phyloP scores from a whole-genome alignment of 2,797 vertebrate genomes.

The Rhabdophis nuchalis region DNA sequence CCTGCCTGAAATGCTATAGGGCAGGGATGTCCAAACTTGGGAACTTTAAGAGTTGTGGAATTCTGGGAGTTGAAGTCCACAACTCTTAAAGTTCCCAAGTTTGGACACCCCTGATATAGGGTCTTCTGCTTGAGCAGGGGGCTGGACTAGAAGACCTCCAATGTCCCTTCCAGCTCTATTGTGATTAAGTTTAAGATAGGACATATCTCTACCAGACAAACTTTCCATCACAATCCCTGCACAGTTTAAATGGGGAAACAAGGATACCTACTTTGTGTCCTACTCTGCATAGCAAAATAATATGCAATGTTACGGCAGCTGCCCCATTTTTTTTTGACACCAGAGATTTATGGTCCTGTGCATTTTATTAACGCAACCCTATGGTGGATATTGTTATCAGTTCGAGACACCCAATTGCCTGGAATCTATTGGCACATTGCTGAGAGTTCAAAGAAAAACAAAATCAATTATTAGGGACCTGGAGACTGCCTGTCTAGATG shows the following conservation, averaged over 20 bases:
- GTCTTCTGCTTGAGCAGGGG: neutral
- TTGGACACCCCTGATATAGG: too few species aligned
- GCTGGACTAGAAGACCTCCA: neutral
- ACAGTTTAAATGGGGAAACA: neutral
- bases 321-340: neutral
- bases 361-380: neutral
- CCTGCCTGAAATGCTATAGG: neutral
- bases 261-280: neutral
- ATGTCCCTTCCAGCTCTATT: neutral
- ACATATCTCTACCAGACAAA: fast-evolving
- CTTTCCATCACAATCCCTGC: neutral
- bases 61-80: too few species aligned
- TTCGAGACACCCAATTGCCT: conserved; percentile 37
- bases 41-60: too few species aligned
- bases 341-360: neutral
- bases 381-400: conserved; percentile 14
- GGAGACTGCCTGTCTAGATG: conserved; percentile 33
- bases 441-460: conserved; percentile 35
- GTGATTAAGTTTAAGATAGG: neutral
- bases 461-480: conserved; percentile 29
- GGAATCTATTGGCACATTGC: conserved; percentile 36
- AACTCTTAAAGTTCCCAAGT: too few species aligned
- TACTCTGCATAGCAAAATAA: conserved; percentile 8
- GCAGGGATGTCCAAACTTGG: too few species aligned
- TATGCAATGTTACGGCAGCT: conserved; percentile 17